Base-by-base conservation (phyloP, 1,140 invertebrate species). In the Aphidius gifuensis region DNA sequence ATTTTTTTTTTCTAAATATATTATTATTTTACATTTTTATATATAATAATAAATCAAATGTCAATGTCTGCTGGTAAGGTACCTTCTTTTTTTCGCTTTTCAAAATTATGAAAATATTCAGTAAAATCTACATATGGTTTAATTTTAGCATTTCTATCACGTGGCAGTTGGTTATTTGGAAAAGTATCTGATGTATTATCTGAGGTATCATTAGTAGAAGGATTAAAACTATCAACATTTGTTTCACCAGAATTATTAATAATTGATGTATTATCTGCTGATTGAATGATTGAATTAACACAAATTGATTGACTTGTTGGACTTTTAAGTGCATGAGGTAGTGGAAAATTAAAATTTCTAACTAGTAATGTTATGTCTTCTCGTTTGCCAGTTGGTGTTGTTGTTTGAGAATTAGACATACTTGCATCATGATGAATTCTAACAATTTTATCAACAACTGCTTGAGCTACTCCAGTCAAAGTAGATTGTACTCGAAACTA, bases 311-410 rank as follows among this genome's bases (percentile, higher is more conserved):
- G 75, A 61, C 74, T 55, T 11, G 80, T 80, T 38, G 81, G 79
- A 58, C 82, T 81, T 61, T 80, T 82, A 23, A 84, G 79, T 5
- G 86, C 85, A 65, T 88, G 85, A 2, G 88, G 85, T 11, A 93
- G 74, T 6, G 87, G 85, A 70, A 89, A 93, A 77, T 92, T 93
- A 71, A 96, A 95, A 75, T 94, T 95, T 47, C 92, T 80, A 49
- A 96, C 88, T 1, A 96, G 72, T 6, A 97, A 80, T 0, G 92
- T 94, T 65, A 96, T 92, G 71, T 93, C 91, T 63, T 92, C 90
- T 48, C 89, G 75, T 69, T 86, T 86, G 21, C 79, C 76, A 47
- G 69, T 71, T 5, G 80, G 80, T 71, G 82, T 74, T 5, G 78
- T 79, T 48, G 73, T 82, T 58, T 82, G 65, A 6, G 81, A 83